Percentiles rank a stretch among this genome's conserved stretches.
Evolutionary conservation across 2,888 invertebrate species (phyloP).

Genomic region (Calameuta idolon): DNA sequence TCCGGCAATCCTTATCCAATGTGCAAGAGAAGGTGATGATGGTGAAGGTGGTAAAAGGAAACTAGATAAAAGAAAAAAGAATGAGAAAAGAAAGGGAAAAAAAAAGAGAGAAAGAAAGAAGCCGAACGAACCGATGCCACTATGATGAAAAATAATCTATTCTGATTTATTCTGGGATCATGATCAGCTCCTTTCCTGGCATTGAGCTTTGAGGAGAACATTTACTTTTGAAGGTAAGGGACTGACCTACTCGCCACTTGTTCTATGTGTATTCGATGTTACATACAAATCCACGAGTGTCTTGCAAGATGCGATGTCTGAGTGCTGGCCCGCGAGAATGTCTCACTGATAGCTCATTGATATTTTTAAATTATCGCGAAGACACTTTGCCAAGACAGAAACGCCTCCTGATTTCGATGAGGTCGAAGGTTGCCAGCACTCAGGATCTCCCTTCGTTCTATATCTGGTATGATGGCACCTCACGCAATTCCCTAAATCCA

Average conservation of each 20-base stretch:
- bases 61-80: constrained; percentile 25
- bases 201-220: constrained; percentile 68
- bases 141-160: constrained; percentile 66
- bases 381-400: not conserved
- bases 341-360: not conserved
- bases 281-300: constrained; percentile 63
- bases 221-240: constrained; percentile 69
- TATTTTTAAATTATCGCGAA: not conserved
- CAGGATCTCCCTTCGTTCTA: constrained; percentile 62
- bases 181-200: constrained; percentile 68
- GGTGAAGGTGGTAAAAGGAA: not conserved
- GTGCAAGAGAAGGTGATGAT: constrained; percentile 37
- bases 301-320: constrained; percentile 56
- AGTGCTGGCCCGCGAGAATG: constrained; percentile 49
- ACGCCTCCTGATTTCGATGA: not conserved
- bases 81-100: constrained; percentile 28
- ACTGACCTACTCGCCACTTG: constrained; percentile 67
- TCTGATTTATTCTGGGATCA: constrained; percentile 69
- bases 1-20: constrained; percentile 4
- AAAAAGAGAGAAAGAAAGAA: constrained; percentile 22
- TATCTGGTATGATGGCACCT: constrained; percentile 68
- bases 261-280: constrained; percentile 67
- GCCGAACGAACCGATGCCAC: constrained; percentile 50
- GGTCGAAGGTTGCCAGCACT: constrained; percentile 53
- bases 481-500: constrained; percentile 57